Conservation (phyloP, 2,797 vertebrate genomes). For the Acipenser oxyrinchus region DNA sequence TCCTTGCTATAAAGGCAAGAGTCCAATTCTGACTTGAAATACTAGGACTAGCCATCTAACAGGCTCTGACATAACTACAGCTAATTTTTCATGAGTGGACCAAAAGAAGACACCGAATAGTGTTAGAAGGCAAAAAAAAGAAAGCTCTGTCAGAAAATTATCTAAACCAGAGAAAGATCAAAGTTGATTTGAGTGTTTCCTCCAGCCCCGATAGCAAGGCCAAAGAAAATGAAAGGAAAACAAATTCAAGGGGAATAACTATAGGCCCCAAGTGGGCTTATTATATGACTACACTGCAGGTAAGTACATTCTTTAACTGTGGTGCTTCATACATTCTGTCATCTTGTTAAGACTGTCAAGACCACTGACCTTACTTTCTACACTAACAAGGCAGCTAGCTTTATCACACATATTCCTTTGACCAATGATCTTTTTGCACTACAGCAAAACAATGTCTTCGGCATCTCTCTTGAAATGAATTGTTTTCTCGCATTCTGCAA, state of each 20-base stretch:
- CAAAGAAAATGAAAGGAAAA: conserved; percentile 57
- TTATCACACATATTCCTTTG: conserved; percentile 49
- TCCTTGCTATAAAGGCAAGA: conserved; percentile 50
- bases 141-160: conserved; percentile 58
- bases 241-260: conserved; percentile 62
- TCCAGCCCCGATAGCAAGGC: conserved; percentile 50
- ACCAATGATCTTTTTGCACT: conserved; percentile 48
- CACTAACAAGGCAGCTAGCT: conserved; percentile 59
- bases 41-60: conserved; percentile 64
- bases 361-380: conserved; percentile 71
- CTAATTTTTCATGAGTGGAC: conserved; percentile 45
- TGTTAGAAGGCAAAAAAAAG: conserved; percentile 31
- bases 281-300: conserved; percentile 77
- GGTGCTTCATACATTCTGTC: conserved; percentile 82
- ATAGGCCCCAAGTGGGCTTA: conserved; percentile 80
- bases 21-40: conserved; percentile 69
- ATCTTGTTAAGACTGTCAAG: conserved; percentile 77
- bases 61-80: conserved; percentile 51
- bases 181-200: conserved; percentile 51
- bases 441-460: conserved; percentile 52
- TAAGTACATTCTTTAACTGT: conserved; percentile 65
- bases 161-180: conserved; percentile 51
- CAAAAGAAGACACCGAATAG: conserved; percentile 40
- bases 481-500: conserved; percentile 50
- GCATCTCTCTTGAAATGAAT: conserved; percentile 55